phyloP scores from a whole-genome alignment of 1,140 invertebrate species.

The Meteorus sp. region DNA sequence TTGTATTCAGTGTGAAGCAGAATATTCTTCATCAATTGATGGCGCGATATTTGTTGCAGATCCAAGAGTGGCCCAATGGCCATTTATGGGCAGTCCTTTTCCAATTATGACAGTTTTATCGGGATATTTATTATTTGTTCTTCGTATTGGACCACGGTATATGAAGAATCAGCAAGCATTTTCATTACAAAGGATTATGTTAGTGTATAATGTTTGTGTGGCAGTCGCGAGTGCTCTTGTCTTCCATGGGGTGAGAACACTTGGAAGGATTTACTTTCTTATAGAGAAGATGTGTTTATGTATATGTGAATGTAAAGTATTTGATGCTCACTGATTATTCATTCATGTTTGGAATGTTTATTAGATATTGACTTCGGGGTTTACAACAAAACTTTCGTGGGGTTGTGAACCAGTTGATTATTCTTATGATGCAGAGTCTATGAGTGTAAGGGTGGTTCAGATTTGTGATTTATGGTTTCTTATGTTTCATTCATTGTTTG shows the following conservation, averaged over 20 bases:
- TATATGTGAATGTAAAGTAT: too few species aligned
- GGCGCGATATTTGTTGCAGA: slow-evolving; percentile 61
- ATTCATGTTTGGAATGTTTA: slow-evolving; percentile 12
- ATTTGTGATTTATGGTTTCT: too few species aligned
- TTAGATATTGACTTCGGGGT: slow-evolving; percentile 50
- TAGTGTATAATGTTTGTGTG: slow-evolving; percentile 63
- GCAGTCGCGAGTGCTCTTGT: slow-evolving; percentile 57
- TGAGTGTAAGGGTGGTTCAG: slow-evolving; percentile 53
- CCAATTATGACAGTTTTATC: slow-evolving; percentile 61
- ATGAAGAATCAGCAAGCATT: slow-evolving; percentile 66
- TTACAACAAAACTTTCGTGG: slow-evolving; percentile 45
- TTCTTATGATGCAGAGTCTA: slow-evolving; percentile 45
- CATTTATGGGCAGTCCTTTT: slow-evolving; percentile 65
- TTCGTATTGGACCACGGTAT: slow-evolving; percentile 62
- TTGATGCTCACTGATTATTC: too few species aligned
- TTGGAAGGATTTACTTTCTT: background rate
- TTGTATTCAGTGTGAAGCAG: too few species aligned
- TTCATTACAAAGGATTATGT: slow-evolving; percentile 61
- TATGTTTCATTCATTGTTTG: too few species aligned
- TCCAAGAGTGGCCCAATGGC: slow-evolving; percentile 79
- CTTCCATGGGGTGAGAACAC: slow-evolving; percentile 55
- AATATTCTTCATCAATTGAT: too few species aligned
- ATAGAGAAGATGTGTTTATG: background rate
- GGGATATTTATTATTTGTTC: slow-evolving; percentile 63
- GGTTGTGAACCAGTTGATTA: slow-evolving; percentile 49